These are phyloP conservation scores for Globicephala melas DNA, from an alignment of 2,113 vertebrate species.

Conservation along the genomic window DNA sequence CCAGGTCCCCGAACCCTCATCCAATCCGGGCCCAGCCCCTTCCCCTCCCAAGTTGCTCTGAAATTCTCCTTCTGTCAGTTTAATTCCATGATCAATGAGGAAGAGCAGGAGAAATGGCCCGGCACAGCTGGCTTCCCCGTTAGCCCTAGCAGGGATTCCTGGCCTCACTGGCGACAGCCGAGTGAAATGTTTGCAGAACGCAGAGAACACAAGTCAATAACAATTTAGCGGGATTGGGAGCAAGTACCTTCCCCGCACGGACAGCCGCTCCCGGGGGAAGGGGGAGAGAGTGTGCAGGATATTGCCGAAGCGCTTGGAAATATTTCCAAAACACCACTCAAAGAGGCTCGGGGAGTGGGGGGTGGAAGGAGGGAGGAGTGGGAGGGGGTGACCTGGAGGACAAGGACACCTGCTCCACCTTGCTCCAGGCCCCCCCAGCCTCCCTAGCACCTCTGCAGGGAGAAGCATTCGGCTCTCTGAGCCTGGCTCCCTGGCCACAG, in stretches of 20 bases:
- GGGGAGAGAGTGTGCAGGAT: not conserved
- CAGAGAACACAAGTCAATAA: constrained; percentile 85
- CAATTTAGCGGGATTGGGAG: constrained; percentile 83
- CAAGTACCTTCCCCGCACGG: constrained; percentile 78
- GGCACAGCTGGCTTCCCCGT: constrained; percentile 83
- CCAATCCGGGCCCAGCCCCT: constrained; percentile 28
- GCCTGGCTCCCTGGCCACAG: not conserved
- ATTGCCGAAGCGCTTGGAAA: not conserved
- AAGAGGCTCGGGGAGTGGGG: not conserved
- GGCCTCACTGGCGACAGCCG: constrained; percentile 72
- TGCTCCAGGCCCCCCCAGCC: not conserved
- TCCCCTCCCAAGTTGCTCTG: constrained; percentile 32
- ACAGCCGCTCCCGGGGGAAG: constrained; percentile 63
- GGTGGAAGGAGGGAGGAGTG: accelerated
- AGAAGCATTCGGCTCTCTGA: accelerated
- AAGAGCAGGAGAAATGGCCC: constrained; percentile 77
- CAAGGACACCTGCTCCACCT: not conserved
- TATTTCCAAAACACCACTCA: constrained; percentile 25
- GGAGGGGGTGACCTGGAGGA: not conserved
- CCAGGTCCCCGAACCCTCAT: not conserved
- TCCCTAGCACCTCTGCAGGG: not conserved
- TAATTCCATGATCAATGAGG: constrained; percentile 84
- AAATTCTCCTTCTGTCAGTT: constrained; percentile 80
- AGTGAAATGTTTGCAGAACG: constrained; percentile 80
- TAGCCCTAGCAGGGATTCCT: constrained; percentile 79